Evolutionary conservation across 2,797 vertebrate species (phyloP).

Genomic region (Sternotherus odoratus): DNA sequence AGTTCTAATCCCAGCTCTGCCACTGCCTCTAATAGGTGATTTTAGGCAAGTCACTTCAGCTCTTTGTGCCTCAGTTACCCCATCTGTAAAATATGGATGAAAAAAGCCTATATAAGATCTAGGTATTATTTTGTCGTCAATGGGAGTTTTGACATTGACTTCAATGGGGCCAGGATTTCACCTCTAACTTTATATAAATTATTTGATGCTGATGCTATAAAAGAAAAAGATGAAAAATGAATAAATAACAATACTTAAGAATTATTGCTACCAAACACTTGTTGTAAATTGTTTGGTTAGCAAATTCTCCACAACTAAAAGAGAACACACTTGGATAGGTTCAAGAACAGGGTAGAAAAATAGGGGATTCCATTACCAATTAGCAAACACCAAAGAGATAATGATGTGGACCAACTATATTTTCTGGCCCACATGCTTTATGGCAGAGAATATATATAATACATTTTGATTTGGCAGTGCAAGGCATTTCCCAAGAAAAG

Average conservation of each 20-base stretch:
- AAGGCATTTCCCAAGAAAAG: background rate
- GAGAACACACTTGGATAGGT: background rate
- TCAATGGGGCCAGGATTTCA: background rate
- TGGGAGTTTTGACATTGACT: background rate
- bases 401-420: background rate
- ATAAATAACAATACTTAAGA: background rate
- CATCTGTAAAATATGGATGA: background rate
- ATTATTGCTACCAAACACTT: background rate
- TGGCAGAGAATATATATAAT: background rate
- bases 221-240: background rate
- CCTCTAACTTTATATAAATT: background rate
- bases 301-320: background rate
- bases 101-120: background rate
- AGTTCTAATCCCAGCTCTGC: background rate
- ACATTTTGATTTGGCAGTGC: background rate
- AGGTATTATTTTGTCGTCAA: background rate
- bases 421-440: background rate
- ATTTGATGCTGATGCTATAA: background rate
- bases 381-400: background rate
- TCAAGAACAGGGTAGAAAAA: background rate
- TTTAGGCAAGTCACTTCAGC: background rate
- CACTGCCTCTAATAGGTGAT: background rate
- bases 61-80: background rate
- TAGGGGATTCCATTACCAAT: rapidly evolving
- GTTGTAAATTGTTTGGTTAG: background rate